Evolutionary conservation across 1,140 invertebrate species (phyloP).

Genomic region (Leguminivora glycinivorella): DNA sequence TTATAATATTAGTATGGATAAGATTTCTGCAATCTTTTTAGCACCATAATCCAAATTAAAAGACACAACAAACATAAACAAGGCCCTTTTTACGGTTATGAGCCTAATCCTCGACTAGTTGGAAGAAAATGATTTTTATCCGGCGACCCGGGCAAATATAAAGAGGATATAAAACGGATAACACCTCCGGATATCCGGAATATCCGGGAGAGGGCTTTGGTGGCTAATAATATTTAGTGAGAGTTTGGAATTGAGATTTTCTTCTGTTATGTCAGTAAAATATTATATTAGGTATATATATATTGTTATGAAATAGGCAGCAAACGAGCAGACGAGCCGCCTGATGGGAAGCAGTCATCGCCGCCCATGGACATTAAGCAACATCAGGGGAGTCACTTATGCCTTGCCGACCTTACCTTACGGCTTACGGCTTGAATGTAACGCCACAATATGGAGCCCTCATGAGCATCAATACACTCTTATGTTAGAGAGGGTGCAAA

Average conservation of each 20-base stretch:
- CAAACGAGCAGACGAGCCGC: too few species aligned
- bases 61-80: neutral
- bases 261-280: neutral
- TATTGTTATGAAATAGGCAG: too few species aligned
- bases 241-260: neutral
- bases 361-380: too few species aligned
- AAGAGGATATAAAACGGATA: slow-evolving; percentile 13
- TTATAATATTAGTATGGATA: neutral
- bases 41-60: neutral
- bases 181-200: slow-evolving; percentile 12
- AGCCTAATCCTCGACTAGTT: slow-evolving; percentile 16
- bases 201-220: neutral
- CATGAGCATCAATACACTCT: too few species aligned
- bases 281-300: too few species aligned
- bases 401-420: too few species aligned
- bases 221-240: neutral
- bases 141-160: slow-evolving; percentile 22
- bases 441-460: too few species aligned
- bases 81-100: slow-evolving; percentile 21
- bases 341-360: too few species aligned
- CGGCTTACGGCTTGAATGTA: too few species aligned
- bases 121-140: slow-evolving; percentile 26
- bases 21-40: neutral
- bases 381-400: too few species aligned
- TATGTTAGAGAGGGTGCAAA: too few species aligned